These are phyloP conservation scores for Anniella stebbinsi DNA, from an alignment of 2,797 vertebrate species.

Conservation along the genomic window DNA sequence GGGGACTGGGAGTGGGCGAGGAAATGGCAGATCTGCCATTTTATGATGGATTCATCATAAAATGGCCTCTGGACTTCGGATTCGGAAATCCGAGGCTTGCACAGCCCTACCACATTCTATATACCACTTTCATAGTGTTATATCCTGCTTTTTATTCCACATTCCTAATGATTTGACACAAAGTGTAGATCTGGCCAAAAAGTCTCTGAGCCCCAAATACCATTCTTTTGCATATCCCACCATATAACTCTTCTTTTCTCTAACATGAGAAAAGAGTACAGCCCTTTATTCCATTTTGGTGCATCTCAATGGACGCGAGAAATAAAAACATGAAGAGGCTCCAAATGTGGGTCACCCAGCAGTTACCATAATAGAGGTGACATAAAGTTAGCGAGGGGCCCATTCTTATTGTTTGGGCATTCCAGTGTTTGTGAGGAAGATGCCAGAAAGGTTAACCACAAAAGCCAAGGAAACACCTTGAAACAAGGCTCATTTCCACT, in stretches of 20 bases:
- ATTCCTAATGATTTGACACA: no score
- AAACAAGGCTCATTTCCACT: constrained; percentile 21
- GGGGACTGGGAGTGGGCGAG: no score
- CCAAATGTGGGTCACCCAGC: not conserved
- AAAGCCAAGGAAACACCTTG: constrained; percentile 29
- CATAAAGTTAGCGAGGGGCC: not conserved
- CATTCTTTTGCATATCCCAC: not conserved
- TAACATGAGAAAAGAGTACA: not conserved
- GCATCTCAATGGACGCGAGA: not conserved
- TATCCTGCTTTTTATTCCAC: no score
- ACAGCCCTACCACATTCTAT: no score
- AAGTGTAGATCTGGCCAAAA: not conserved
- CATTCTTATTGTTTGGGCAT: not conserved
- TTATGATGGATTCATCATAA: no score
- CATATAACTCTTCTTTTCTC: not conserved
- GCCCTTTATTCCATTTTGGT: not conserved
- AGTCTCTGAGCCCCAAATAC: not conserved
- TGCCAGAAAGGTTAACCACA: not conserved
- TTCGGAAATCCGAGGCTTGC: no score
- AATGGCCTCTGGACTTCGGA: no score
- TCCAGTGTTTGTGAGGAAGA: constrained; percentile 30
- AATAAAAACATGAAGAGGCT: not conserved
- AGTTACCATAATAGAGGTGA: not conserved
- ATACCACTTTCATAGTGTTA: no score
- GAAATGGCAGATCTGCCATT: no score